A percentile compares a stretch with the other conserved stretches of the same genome.
Conservation (phyloP, 2,113 vertebrate species). For the Antechinus stuartii region DNA sequence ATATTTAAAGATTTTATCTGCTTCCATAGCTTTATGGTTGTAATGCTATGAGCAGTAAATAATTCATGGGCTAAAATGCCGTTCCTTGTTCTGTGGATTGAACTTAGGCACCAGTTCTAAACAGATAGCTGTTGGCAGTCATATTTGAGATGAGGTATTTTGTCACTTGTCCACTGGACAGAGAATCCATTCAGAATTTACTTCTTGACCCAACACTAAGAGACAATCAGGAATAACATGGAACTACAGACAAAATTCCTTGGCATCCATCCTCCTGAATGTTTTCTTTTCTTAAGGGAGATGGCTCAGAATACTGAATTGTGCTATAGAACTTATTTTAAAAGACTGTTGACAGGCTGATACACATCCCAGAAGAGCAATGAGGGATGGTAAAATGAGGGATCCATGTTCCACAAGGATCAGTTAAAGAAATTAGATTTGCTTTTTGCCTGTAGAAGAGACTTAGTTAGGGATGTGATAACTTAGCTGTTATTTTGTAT, state of each 20-base stretch:
- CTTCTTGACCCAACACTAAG: background rate
- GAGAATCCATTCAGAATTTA: background rate
- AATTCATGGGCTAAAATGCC: background rate
- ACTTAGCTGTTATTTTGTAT: background rate
- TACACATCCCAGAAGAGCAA: background rate
- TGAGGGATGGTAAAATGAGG: background rate
- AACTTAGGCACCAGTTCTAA: background rate
- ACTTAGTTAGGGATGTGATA: background rate
- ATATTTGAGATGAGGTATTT: background rate
- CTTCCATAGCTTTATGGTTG: background rate
- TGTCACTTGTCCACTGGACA: background rate
- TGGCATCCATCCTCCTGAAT: background rate
- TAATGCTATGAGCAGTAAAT: background rate
- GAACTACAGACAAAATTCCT: background rate
- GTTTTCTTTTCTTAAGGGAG: background rate
- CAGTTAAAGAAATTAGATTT: background rate
- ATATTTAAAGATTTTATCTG: background rate
- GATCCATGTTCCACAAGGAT: background rate
- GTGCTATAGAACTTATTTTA: background rate
- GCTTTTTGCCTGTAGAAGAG: background rate
- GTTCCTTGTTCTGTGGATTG: slow-evolving; percentile 21
- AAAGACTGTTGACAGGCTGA: background rate
- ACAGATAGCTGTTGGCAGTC: background rate
- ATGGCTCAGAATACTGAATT: no score
- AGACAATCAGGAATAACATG: background rate